Conservation (phyloP, 2,888 invertebrate genomes). For the Troglohyphantes excavatus region DNA sequence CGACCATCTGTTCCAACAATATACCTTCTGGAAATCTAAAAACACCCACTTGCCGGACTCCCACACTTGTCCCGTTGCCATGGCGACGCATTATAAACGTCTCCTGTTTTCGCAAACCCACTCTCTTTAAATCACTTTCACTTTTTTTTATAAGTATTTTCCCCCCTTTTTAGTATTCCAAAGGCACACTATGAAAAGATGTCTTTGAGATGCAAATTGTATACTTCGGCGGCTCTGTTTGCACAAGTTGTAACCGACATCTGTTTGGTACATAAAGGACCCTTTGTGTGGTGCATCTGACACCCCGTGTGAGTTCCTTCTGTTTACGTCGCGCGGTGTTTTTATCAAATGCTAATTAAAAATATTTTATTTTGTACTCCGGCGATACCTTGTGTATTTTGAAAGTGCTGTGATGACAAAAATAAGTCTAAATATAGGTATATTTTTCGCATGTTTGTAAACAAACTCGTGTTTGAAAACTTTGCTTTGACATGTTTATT, state of each 20-base stretch:
- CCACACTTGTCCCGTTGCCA: constrained; percentile 25
- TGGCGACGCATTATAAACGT: constrained; percentile 27
- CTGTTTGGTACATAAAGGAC: constrained; percentile 23
- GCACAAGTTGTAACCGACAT: constrained; percentile 2
- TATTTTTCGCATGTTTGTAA: not conserved
- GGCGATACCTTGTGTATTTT: not conserved
- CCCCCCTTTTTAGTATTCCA: no score
- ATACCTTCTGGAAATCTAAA: not conserved
- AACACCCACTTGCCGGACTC: constrained; percentile 40
- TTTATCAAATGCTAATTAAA: not conserved
- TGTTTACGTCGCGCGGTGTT: not conserved
- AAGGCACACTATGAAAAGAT: constrained; percentile 11
- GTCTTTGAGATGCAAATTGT: constrained; percentile 25
- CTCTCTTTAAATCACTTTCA: constrained; percentile 8
- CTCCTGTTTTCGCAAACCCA: constrained; percentile 40
- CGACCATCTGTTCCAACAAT: not conserved
- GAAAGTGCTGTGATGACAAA: not conserved
- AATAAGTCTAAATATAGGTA: not conserved
- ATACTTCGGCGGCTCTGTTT: constrained; percentile 16
- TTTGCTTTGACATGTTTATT: no score
- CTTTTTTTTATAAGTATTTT: no score
- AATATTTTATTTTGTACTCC: not conserved
- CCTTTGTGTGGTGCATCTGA: not conserved
- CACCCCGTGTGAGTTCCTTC: not conserved
- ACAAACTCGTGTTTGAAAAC: not conserved